These are phyloP conservation scores for Drosophila formosana DNA, from an alignment of 2,888 invertebrate genomes.

Conservation along the genomic window DNA sequence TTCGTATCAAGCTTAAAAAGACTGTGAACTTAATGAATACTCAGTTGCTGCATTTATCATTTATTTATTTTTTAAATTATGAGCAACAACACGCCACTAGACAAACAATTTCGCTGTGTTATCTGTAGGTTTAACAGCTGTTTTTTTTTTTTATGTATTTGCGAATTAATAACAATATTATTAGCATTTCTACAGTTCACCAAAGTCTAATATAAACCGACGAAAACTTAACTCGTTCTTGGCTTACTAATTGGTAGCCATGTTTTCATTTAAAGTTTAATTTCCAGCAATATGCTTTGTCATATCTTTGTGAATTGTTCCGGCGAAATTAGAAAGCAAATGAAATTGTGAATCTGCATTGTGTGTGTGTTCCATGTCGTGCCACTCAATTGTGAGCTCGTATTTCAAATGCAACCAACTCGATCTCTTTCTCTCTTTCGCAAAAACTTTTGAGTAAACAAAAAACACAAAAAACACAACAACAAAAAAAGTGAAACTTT, in stretches of 20 bases:
- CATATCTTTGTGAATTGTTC: neutral
- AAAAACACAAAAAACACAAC: no score
- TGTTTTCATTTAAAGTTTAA: constrained; percentile 10
- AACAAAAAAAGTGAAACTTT: constrained; percentile 6
- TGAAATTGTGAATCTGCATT: constrained; percentile 34
- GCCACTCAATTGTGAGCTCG: constrained; percentile 3
- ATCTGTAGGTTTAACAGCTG: no score
- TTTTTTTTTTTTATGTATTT: neutral
- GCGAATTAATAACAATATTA: constrained; percentile 37
- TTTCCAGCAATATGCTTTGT: neutral
- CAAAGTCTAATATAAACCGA: no score
- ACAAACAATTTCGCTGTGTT: no score
- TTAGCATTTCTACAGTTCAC: constrained; percentile 14
- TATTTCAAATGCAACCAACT: constrained; percentile 29
- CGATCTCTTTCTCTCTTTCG: neutral
- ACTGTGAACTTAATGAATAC: no score
- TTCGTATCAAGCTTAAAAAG: no score
- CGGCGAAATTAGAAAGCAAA: constrained; percentile 15
- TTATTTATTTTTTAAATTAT: no score
- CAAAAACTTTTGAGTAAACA: constrained; percentile 4
- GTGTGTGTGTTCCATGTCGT: constrained; percentile 3
- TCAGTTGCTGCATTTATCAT: no score
- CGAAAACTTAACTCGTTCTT: no score
- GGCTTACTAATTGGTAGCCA: constrained; percentile 14
- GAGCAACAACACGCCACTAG: no score